Percentiles rank a stretch among this genome's conserved stretches.
These are phyloP conservation scores for Siniperca obscura DNA, from an alignment of 2,797 vertebrate genomes.

Conservation along the genomic window DNA sequence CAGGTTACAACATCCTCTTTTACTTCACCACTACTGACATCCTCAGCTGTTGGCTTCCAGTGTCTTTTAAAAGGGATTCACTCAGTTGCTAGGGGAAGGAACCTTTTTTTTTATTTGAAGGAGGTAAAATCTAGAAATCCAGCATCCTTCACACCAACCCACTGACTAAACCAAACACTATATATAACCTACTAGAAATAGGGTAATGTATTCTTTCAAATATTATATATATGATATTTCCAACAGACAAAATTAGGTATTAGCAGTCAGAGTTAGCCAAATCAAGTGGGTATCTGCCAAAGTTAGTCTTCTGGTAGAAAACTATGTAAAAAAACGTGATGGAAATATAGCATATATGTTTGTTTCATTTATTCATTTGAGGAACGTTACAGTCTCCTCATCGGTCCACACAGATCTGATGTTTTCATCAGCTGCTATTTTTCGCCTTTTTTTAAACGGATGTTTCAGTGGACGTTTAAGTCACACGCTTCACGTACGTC, in stretches of 20 bases:
- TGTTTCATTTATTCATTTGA: not conserved
- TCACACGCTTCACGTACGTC: not conserved
- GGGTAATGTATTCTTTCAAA: too few species aligned
- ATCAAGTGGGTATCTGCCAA: not conserved
- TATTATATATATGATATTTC: too few species aligned
- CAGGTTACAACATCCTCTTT: constrained; percentile 70
- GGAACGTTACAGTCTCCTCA: not conserved
- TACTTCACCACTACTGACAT: constrained; percentile 47
- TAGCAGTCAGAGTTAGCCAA: not conserved
- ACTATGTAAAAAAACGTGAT: too few species aligned
- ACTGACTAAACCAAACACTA: constrained; percentile 1
- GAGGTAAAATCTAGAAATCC: constrained; percentile 25
- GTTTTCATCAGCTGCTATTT: not conserved
- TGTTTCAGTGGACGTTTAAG: not conserved
- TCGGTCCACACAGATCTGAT: not conserved
- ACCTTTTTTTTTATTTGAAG: constrained; percentile 8
- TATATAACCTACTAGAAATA: not conserved
- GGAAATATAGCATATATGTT: too few species aligned
- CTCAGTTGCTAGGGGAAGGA: not conserved
- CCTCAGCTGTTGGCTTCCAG: constrained; percentile 44
- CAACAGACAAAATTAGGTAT: too few species aligned
- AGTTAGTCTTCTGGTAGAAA: not conserved
- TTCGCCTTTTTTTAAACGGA: not conserved
- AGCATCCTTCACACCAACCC: not conserved
- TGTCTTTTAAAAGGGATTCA: constrained; percentile 31